Evolutionary conservation across 2,888 invertebrate genomes (phyloP).

Genomic region (Hermaeophaga mercurialis): DNA sequence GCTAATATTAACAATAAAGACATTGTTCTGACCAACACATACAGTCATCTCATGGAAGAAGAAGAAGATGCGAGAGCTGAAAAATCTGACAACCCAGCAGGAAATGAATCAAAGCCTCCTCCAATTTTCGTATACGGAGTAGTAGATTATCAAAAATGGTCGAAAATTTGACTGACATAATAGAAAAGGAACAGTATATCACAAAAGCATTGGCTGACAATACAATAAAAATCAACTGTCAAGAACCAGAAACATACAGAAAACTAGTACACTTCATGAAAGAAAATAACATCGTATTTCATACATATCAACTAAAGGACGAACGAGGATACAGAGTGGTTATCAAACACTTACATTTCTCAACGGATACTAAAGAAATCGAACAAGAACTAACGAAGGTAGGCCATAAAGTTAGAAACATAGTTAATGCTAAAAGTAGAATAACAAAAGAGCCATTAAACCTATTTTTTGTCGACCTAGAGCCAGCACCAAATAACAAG

Average conservation of each 20-base stretch:
- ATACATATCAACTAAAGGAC: conserved; percentile 14
- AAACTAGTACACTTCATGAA: conserved; percentile 3
- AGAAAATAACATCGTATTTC: conserved; percentile 8
- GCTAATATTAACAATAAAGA: background rate
- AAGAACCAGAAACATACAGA: conserved; percentile 2
- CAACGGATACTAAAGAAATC: too few species aligned
- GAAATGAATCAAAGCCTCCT: too few species aligned
- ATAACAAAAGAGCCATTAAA: conserved; percentile 14
- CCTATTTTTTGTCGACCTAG: background rate
- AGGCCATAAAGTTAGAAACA: conserved; percentile 14
- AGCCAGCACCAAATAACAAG: background rate
- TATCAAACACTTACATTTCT: too few species aligned
- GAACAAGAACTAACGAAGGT: background rate
- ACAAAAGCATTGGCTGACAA: conserved; percentile 17
- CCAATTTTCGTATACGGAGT: too few species aligned
- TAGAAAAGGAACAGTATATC: conserved; percentile 8
- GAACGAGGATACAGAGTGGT: too few species aligned
- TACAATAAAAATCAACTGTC: conserved; percentile 15
- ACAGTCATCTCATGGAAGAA: too few species aligned
- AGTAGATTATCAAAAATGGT: too few species aligned
- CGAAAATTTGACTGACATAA: background rate
- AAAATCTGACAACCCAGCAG: too few species aligned
- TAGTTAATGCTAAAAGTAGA: conserved; percentile 13
- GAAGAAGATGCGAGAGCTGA: too few species aligned
- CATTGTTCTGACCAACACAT: conserved; percentile 1